A percentile compares a stretch with the other conserved stretches of the same genome.
Conservation (phyloP, 2,113 vertebrate species). For the Callithrix jacchus region DNA sequence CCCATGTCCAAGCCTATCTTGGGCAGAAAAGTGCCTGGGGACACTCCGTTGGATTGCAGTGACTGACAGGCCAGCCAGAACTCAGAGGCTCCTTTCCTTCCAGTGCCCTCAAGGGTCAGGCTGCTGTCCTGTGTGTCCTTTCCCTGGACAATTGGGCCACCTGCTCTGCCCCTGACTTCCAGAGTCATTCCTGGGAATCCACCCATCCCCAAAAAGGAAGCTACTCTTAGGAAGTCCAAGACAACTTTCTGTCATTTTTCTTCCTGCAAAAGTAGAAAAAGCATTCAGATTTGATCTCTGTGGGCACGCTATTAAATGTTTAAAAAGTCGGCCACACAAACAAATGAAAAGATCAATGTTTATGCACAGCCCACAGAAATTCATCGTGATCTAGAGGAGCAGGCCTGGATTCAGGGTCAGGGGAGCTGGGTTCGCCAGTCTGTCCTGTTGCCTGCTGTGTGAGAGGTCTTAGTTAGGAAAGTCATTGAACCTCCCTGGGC, state of each 20-base stretch:
- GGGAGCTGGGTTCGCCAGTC: background rate
- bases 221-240: background rate
- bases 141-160: background rate
- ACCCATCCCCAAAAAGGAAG: background rate
- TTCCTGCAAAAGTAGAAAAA: background rate
- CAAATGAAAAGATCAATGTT: background rate
- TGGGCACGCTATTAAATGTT: background rate
- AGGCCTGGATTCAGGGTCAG: background rate
- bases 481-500: background rate
- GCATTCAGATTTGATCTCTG: background rate
- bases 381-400: background rate
- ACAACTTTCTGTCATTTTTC: background rate
- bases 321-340: background rate
- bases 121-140: background rate
- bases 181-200: background rate
- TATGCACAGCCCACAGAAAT: background rate
- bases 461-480: background rate
- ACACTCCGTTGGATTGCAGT: too few relatives aligned
- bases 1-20: background rate
- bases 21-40: background rate
- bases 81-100: background rate
- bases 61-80: rapidly evolving
- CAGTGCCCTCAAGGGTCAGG: background rate
- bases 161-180: background rate
- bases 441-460: background rate